phyloP scores from a whole-genome alignment of 2,113 vertebrate species.

The Hemibagrus wyckioides region DNA sequence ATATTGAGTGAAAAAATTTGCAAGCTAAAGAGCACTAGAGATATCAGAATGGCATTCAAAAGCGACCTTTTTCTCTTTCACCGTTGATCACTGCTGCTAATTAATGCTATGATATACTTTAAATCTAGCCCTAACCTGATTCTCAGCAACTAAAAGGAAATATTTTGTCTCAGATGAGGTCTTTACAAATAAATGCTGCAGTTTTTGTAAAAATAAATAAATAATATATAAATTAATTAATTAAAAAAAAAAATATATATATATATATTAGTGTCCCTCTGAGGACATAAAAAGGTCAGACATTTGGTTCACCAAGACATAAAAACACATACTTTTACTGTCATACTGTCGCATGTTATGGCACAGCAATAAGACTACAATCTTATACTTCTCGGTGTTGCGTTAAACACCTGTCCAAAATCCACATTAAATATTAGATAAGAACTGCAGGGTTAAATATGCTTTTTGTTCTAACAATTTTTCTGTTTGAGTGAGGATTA shows the following conservation, averaged over 20 bases:
- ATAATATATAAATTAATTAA: neutral
- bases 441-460: neutral
- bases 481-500: neutral
- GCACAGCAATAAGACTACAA: neutral
- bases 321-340: neutral
- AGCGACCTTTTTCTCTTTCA: neutral
- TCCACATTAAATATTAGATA: neutral
- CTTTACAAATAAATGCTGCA: neutral
- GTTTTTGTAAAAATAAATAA: neutral
- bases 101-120: neutral
- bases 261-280: neutral
- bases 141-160: neutral
- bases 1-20: neutral
- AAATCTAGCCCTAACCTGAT: neutral
- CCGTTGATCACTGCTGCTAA: neutral
- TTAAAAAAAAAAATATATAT: too few relatives aligned
- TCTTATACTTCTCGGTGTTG: neutral
- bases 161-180: neutral
- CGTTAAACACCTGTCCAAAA: neutral
- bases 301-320: neutral
- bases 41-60: neutral
- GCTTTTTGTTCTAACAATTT: neutral
- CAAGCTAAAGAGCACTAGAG: neutral
- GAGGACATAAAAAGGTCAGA: neutral
- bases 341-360: neutral